phyloP scores from a whole-genome alignment of 2,888 invertebrate genomes.

The Stegophylla sp. region DNA sequence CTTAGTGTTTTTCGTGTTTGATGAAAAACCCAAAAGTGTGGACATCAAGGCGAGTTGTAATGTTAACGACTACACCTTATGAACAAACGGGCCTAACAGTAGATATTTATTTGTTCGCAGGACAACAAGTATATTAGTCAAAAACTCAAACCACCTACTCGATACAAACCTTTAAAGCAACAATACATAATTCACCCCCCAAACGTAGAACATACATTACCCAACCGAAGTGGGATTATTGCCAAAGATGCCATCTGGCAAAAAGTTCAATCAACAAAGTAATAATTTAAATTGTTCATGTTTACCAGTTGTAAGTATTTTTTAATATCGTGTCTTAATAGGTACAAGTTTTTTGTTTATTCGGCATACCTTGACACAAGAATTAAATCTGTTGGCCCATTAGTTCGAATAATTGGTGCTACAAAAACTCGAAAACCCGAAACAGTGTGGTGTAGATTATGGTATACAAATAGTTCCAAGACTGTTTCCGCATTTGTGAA shows the following conservation, averaged over 20 bases:
- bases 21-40: not conserved
- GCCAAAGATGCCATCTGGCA: slow-evolving; percentile 82
- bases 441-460: slow-evolving; percentile 80
- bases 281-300: slow-evolving; percentile 61
- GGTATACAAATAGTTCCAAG: slow-evolving; percentile 68
- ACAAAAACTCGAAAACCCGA: slow-evolving; percentile 87
- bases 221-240: slow-evolving; percentile 72
- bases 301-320: not conserved
- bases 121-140: slow-evolving; percentile 15
- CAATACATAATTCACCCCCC: slow-evolving; percentile 50
- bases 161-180: slow-evolving; percentile 17
- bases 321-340: too few relatives aligned
- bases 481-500: slow-evolving; percentile 63
- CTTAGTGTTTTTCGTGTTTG: not conserved
- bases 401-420: slow-evolving; percentile 83
- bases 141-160: slow-evolving; percentile 12
- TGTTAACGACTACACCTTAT: too few relatives aligned
- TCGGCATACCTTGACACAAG: slow-evolving; percentile 87
- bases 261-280: slow-evolving; percentile 77
- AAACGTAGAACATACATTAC: slow-evolving; percentile 64
- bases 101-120: slow-evolving; percentile 10
- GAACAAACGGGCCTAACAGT: not conserved
- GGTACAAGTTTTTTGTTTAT: slow-evolving; percentile 89
- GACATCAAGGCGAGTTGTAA: not conserved
- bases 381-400: slow-evolving; percentile 69